Base-by-base conservation (phyloP, 2,797 vertebrate genomes). In the Hypotaenidia okinawae region DNA sequence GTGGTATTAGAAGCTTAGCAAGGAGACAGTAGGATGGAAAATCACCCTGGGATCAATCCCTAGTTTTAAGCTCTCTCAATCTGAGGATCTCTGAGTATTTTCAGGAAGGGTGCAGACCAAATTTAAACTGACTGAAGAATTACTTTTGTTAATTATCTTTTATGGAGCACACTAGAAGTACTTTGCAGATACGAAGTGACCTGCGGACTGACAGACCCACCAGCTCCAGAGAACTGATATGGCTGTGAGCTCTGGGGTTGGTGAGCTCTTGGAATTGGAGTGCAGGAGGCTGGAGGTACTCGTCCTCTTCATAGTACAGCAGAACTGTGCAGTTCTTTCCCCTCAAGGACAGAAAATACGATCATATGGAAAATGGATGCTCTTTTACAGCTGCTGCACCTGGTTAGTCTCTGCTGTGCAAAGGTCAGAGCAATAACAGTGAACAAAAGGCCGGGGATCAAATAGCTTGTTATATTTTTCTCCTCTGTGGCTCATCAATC, bases 381-480 rank as follows among this genome's bases (percentile, higher is more conserved):
- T 81, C 47, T 79, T 55, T 87, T 73, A n/a, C 73, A 88, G 92
- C 84, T 89, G 73, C 92, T 78, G 89, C 92, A 79, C 73, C 85
- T 91, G 87, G 32, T 84, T 78, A 47, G 64, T 66, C 57, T 78
- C 19, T 75, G 55, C 82, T 78, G 84, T 11, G 7, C 69, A 70
- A 86, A 92, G 95, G 87, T 84, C 79, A 69, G 79, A 91, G 82
- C 82, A 88, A 8, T 35, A 75, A 37, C 76, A 35, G n/a, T 27
- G 76, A 92, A 69, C 18, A 33, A 84, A 93, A 92, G 89, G 76
- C 73, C 66, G 52, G 77, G 59, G 89, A 79, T 82, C 91, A 94
- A 93, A 91, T 11, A 87, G 73, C 63, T 84, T 70, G 79, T 82
- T 79, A 39, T 30, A 82, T 76, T 86, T 84, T 88, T 76, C 63